Evolutionary conservation across 2,797 vertebrate genomes (phyloP).

Genomic region (Melanitta fusca): DNA sequence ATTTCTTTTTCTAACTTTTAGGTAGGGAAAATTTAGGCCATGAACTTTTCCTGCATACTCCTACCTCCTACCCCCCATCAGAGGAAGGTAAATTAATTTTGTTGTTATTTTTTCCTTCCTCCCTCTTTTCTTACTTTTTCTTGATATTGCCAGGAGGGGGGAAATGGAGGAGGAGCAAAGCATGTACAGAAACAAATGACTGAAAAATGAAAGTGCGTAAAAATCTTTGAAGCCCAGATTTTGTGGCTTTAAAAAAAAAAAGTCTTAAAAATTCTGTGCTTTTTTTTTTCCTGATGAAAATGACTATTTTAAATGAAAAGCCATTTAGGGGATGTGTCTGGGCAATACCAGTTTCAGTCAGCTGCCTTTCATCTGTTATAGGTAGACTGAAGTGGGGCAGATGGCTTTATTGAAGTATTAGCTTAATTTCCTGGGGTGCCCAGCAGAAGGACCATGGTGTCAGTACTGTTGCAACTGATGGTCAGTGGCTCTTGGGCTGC

Average conservation of each 20-base stretch:
- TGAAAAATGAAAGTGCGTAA: not conserved
- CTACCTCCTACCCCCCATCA: not conserved
- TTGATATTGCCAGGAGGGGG: not conserved
- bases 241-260: not conserved
- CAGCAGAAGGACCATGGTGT: not conserved
- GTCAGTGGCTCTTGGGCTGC: accelerated
- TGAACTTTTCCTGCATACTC: not conserved
- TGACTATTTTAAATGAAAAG: not conserved
- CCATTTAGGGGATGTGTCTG: not conserved
- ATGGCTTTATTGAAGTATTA: not conserved
- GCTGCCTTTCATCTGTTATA: not conserved
- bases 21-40: not conserved
- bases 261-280: not conserved
- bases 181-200: not conserved
- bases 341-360: not conserved
- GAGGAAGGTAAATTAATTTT: not conserved
- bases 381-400: not conserved
- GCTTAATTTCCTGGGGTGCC: not conserved
- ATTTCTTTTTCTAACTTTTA: not conserved
- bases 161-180: not conserved
- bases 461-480: not conserved
- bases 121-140: not conserved
- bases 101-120: not conserved
- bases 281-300: not conserved
- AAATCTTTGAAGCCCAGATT: not conserved